Percentiles rank a stretch among this genome's conserved stretches.
These are phyloP conservation scores for Archilochus colubris DNA, from an alignment of 2,113 vertebrate genomes.

Conservation along the genomic window DNA sequence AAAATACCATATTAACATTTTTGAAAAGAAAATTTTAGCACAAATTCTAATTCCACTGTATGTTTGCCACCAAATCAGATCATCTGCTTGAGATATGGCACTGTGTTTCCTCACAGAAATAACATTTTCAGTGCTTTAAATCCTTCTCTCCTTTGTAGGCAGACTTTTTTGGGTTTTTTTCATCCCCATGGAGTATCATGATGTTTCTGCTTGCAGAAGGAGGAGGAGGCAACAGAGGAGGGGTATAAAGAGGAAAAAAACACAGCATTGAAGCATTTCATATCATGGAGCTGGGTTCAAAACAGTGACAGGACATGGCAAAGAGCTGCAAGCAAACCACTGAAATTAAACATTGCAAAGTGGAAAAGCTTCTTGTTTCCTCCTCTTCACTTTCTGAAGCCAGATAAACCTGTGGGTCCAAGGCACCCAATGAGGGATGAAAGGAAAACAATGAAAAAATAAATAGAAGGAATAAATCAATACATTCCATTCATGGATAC, in stretches of 20 bases:
- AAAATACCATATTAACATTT: background rate
- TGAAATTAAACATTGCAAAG: background rate
- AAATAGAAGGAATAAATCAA: fast-evolving
- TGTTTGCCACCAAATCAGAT: background rate
- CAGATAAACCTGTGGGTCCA: background rate
- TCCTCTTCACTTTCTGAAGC: background rate
- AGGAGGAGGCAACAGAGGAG: background rate
- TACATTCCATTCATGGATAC: background rate
- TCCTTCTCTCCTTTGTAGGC: background rate
- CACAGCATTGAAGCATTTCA: background rate
- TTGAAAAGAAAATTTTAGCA: background rate
- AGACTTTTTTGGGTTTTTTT: background rate
- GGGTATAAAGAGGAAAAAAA: background rate
- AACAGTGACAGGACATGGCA: background rate
- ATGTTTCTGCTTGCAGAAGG: background rate
- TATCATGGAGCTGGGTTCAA: background rate
- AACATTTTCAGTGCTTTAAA: background rate
- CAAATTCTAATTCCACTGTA: background rate
- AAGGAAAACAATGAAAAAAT: background rate
- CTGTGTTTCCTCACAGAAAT: background rate
- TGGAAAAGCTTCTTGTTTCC: background rate
- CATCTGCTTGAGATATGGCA: background rate
- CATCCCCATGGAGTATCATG: background rate
- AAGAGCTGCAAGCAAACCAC: background rate
- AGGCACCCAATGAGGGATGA: background rate